Percentiles rank a stretch among this genome's conserved stretches.
These are phyloP conservation scores for Bradysia coprophila DNA, from an alignment of 1,140 invertebrate species.

Conservation along the genomic window DNA sequence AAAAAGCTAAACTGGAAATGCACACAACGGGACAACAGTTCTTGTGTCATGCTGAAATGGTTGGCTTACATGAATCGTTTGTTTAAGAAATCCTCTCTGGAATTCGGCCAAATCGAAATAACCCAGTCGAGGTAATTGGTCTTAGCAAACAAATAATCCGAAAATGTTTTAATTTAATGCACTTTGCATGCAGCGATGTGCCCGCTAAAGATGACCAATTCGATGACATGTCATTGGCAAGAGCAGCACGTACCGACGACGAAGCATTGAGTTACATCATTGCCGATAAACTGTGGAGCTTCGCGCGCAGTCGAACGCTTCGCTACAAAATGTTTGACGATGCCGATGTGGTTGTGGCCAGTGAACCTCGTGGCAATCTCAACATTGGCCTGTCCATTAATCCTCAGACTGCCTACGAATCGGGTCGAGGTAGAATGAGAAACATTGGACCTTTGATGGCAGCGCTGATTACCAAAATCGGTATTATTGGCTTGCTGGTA, in stretches of 20 bases:
- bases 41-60: slow-evolving; percentile 60
- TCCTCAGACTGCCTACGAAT: slow-evolving; percentile 31
- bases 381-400: slow-evolving; percentile 52
- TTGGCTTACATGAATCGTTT: slow-evolving; percentile 63
- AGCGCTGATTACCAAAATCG: slow-evolving; percentile 56
- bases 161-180: not conserved
- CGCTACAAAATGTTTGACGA: slow-evolving; percentile 50
- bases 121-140: slow-evolving; percentile 41
- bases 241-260: slow-evolving; percentile 37
- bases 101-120: slow-evolving; percentile 56
- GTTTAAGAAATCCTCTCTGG: slow-evolving; percentile 55
- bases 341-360: slow-evolving; percentile 52
- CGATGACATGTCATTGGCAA: slow-evolving; percentile 17
- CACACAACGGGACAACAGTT: slow-evolving; percentile 48
- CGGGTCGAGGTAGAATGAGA: slow-evolving; percentile 49
- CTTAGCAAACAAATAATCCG: not conserved
- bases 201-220: slow-evolving; percentile 16
- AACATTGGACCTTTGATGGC: slow-evolving; percentile 55
- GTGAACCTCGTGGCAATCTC: slow-evolving; percentile 46
- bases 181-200: slow-evolving; percentile 10
- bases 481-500: slow-evolving; percentile 53
- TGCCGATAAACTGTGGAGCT: slow-evolving; percentile 50
- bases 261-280: slow-evolving; percentile 48
- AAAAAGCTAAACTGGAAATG: slow-evolving; percentile 57
- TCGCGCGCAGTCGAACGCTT: slow-evolving; percentile 46